Evolutionary conservation across 1,140 invertebrate genomes (phyloP).

Genomic region (Lamellibrachia luymesi): DNA sequence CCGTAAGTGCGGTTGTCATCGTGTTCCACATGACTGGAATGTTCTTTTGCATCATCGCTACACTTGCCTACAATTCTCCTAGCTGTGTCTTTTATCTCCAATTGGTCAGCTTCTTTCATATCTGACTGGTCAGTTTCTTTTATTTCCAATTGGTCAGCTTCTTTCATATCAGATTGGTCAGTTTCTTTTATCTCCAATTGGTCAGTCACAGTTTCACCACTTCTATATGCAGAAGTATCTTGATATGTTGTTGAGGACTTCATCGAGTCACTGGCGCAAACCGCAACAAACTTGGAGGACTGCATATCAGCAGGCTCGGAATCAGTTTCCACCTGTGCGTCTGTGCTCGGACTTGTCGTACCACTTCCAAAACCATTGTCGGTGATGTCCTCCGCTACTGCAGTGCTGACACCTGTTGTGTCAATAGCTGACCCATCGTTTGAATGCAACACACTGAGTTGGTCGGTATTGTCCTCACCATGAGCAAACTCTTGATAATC

Average conservation of each 20-base stretch:
- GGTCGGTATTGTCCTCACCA: background rate
- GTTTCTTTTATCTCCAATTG: background rate
- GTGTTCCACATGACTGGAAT: background rate
- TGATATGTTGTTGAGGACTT: background rate
- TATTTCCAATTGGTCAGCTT: background rate
- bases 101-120: background rate
- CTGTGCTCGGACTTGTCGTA: background rate
- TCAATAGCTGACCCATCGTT: background rate
- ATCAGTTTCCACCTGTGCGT: background rate
- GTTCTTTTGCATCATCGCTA: background rate
- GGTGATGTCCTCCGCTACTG: background rate
- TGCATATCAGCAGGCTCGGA: background rate
- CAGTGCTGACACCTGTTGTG: background rate
- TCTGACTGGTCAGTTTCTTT: background rate
- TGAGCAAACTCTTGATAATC: background rate
- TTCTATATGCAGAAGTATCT: background rate
- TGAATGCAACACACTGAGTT: background rate
- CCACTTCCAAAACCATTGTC: background rate
- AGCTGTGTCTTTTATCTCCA: background rate
- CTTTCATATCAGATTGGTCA: no score
- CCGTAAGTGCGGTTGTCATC: background rate
- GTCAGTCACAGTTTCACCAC: background rate
- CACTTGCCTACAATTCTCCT: background rate
- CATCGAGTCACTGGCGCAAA: background rate
- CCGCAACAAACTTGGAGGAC: background rate